Evolutionary conservation across 2,113 vertebrate genomes (phyloP), one percentile per base, ranked within the genome.

Genomic region (Loxodonta africana): DNA sequence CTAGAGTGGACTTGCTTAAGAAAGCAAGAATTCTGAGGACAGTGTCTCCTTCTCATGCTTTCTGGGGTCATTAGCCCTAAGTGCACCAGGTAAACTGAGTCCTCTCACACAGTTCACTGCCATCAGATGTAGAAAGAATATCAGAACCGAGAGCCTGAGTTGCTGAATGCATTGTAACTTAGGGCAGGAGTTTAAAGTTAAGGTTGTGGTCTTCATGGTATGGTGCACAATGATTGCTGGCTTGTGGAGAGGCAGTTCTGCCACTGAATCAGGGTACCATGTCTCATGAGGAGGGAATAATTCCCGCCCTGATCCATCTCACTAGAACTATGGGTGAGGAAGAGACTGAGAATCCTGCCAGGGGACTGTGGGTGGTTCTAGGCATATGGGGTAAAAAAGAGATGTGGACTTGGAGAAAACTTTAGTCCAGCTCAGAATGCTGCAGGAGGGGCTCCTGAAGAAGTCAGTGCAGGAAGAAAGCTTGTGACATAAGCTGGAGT

Each of bases 201-300:
- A 53, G 60, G 41, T 7, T 8, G 3, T 6, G 1, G 17, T 88
- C 33, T 11, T 18, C 18, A n/a, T 7, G 8, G 69, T 51, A 92
- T 30, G 30, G 0, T 5, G 2, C n/a, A 30, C 8, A 44, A n/a
- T 9, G 4, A 0, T 2, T 46, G 8, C 37, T 10, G 12, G 28
- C 57, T 60, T 48, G 3, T 28, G 17, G 53, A 60, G 73, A 51
- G 53, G 26, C 0, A 14, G 33, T 44, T 89, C 23, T 46, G 53
- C 28, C 4, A 2, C 41, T 0, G 1, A 48, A 71, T 4, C 3
- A 44, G 65, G 4, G 6, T 21, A 30, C 77, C 30, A 8, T 9
- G 33, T 51, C 46, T 92, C 15, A 1, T 20, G 20, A 62, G 4
- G 37, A n/a, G 3, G 17, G 28, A 48, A 17, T 10, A 53, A 0